These are phyloP conservation scores for Pachypsylla venusta DNA, from an alignment of 1,140 invertebrate species.

Conservation along the genomic window DNA sequence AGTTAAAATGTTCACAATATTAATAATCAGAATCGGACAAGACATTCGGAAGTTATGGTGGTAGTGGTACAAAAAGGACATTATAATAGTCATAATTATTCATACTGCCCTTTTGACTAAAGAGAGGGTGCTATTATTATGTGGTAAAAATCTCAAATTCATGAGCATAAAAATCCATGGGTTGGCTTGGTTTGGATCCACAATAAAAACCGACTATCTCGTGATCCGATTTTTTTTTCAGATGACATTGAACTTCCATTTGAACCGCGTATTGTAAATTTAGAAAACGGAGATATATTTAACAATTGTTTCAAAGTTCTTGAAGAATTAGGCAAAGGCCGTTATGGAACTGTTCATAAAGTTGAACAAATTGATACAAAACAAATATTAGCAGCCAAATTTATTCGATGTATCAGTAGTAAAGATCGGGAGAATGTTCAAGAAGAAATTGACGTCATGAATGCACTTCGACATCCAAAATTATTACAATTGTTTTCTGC, in stretches of 20 bases:
- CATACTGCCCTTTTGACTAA: no score
- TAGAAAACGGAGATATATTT: slow-evolving; percentile 42
- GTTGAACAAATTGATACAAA: slow-evolving; percentile 53
- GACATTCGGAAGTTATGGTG: no score
- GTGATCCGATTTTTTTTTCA: not conserved
- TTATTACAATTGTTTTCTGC: slow-evolving; percentile 74
- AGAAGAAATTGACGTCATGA: slow-evolving; percentile 89
- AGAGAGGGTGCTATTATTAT: no score
- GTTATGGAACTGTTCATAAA: slow-evolving; percentile 60
- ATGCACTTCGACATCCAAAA: slow-evolving; percentile 72
- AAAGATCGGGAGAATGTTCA: slow-evolving; percentile 72
- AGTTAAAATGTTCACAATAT: no score
- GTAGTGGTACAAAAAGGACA: no score
- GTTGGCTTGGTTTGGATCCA: no score
- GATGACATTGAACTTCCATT: slow-evolving; percentile 20
- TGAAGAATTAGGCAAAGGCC: slow-evolving; percentile 65
- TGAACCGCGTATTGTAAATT: slow-evolving; percentile 28
- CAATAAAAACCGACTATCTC: no score
- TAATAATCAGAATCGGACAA: no score
- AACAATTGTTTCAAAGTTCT: slow-evolving; percentile 42
- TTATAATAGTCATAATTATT: no score
- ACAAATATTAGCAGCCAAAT: slow-evolving; percentile 73
- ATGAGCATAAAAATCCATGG: no score
- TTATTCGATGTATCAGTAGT: slow-evolving; percentile 64
- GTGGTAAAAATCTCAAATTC: no score